Base-by-base conservation (phyloP, 2,113 vertebrate species). In the Pan paniscus region DNA sequence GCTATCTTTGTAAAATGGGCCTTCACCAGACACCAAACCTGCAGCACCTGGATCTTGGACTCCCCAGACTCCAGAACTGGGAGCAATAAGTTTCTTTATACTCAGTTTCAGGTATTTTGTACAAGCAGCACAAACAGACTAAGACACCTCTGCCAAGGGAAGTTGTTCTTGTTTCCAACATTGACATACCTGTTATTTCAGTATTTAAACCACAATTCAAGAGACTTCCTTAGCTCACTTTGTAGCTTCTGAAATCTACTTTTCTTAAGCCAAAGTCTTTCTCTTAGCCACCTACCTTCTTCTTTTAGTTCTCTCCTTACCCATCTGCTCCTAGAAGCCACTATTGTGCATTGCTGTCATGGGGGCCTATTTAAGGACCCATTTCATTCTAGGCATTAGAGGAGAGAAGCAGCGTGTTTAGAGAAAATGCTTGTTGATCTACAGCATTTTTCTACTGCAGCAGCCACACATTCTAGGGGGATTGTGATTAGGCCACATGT, bases 401-500 rank as follows among this genome's bases (percentile, higher is more conserved):
- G 75, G 35, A 70, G 5, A 90, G 50, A 84, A 89, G 76, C 30
- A 68, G 46, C 40, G 20, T 38, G 32, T 95, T 82, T 55, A 17
- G 30, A 83, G 35, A 68, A 93, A 90, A 38, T 27, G 20, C 35
- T 79, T 73, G 43, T 50, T 80, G 79, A 89, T 70, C 11, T 48
- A 67, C 83, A 86, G 23, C 85, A 70, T 72, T 89, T 89, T 91
- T 80, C 76, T 61, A 50, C 14, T 5, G 5, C 20, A 48, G 61
- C 14, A 78, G 57, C 86, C 82, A 32, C 55, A 57, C 27, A 32
- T 83, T 93, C 91, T 75, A 83, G 46, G 52, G 40, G 67, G 83
- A 43, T 35, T 81, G 68, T 85, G 68, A 94, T 79, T 68, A 61
- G 78, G 59, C 43, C 38, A 8, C 61, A 46, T 1, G 20, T 90